Evolutionary conservation across 2,888 invertebrate genomes (phyloP), one percentile per base, ranked within the genome.

Genomic region (Nematopogon swammerdamellus): DNA sequence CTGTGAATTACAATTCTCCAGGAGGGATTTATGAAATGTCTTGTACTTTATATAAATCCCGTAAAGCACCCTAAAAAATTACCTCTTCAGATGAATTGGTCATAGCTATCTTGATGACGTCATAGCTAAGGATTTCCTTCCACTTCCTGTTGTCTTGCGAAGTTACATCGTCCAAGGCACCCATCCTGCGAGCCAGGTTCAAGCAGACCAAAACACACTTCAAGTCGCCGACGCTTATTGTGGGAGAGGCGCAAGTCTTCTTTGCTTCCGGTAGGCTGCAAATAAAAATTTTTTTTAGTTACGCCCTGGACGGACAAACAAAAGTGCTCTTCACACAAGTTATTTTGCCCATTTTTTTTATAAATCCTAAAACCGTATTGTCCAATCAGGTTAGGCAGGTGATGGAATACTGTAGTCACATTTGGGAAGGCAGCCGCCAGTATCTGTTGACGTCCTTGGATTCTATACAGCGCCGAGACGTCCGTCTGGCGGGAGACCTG

Each of bases 21-120:
- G n/a, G n/a, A n/a, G n/a, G n/a, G n/a, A n/a, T n/a, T n/a, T n/a
- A n/a, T n/a, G n/a, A n/a, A n/a, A n/a, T n/a, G n/a, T n/a, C n/a
- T n/a, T n/a, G n/a, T n/a, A n/a, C n/a, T n/a, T n/a, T n/a, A n/a
- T n/a, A n/a, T n/a, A 25, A 25, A 25, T 25, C 25, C 8, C 8
- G 25, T 25, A 25, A 25, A 25, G 25, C 5, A 25, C 5, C n/a
- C n/a, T n/a, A n/a, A n/a, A n/a, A n/a, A n/a, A n/a, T 25, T 60
- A 88, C 88, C 74, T 87, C 83, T 49, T 86, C 84, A 46, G 75
- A 75, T 3, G 74, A 70, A 60, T 85, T 80, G 1, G 82, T 71
- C 20, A 88, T 79, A 3, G 85, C 85, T 48, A 63, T 57, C 52
- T 79, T 65, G 46, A 91, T 64, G 19, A 76, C 63, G 3, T 72